A percentile compares a stretch with the other conserved stretches of the same genome.
Conservation (phyloP, 2,888 invertebrate species). For the Hydropsyche betteni region DNA sequence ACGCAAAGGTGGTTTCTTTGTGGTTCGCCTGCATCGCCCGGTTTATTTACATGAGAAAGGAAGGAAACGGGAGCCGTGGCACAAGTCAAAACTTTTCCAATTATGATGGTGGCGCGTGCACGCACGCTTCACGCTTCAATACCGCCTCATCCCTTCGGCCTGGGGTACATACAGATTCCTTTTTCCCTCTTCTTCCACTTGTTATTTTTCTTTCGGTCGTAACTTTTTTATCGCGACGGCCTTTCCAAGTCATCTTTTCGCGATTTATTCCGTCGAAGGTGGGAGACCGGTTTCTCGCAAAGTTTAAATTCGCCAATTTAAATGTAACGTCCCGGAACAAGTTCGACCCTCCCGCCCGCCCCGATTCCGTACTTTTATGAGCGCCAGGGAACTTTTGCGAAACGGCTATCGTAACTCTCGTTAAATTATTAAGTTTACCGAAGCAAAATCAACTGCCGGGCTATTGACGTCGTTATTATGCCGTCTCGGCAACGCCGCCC, state of each 20-base stretch:
- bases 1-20: conserved; percentile 15
- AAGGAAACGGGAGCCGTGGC: conserved; percentile 38
- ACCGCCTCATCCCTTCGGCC: conserved; percentile 15
- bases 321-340: conserved; percentile 22
- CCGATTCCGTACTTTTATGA: conserved; percentile 17
- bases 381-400: no score
- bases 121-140: conserved; percentile 41
- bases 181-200: background rate
- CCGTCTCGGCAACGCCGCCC: no score
- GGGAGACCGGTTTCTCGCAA: no score
- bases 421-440: no score
- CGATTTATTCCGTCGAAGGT: conserved; percentile 1
- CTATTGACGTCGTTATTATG: no score
- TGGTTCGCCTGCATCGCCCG: conserved; percentile 13
- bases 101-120: conserved; percentile 49
- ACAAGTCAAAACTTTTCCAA: conserved; percentile 50
- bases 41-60: conserved; percentile 49
- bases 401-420: no score
- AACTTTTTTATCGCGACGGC: conserved; percentile 20
- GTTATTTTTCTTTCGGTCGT: conserved; percentile 3
- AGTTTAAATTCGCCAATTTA: no score
- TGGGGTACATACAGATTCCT: no score
- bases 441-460: no score
- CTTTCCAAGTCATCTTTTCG: conserved; percentile 22
- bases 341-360: conserved; percentile 31